These are phyloP conservation scores for Prunella fulvescens DNA, from an alignment of 2,113 vertebrate species.

Conservation along the genomic window DNA sequence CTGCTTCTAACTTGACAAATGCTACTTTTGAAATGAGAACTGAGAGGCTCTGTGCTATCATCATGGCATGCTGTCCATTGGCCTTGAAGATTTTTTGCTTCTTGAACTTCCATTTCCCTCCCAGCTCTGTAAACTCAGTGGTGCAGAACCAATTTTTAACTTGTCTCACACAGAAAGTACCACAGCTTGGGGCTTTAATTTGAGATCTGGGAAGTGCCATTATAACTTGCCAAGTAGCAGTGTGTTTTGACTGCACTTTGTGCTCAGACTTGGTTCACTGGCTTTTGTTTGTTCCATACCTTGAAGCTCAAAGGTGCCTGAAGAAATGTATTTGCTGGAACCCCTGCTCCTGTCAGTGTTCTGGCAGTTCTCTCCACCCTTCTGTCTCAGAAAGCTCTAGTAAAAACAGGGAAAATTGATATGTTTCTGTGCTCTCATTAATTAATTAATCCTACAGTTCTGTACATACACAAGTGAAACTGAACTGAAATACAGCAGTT, in stretches of 20 bases:
- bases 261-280: background rate
- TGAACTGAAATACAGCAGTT: background rate
- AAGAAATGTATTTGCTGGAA: background rate
- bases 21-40: background rate
- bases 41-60: background rate
- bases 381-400: background rate
- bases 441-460: background rate
- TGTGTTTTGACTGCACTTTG: background rate
- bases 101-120: background rate
- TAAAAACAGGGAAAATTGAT: background rate
- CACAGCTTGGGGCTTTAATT: background rate
- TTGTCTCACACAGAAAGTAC: background rate
- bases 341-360: background rate
- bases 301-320: background rate
- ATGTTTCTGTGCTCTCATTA: background rate
- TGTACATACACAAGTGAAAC: background rate
- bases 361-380: background rate
- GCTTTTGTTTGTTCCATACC: background rate
- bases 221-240: background rate
- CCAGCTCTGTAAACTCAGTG: background rate
- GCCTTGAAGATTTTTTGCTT: background rate
- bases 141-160: background rate
- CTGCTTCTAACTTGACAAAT: background rate
- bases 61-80: background rate
- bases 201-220: background rate